phyloP scores from a whole-genome alignment of 2,888 invertebrate genomes.

The Melinaea menophilus region DNA sequence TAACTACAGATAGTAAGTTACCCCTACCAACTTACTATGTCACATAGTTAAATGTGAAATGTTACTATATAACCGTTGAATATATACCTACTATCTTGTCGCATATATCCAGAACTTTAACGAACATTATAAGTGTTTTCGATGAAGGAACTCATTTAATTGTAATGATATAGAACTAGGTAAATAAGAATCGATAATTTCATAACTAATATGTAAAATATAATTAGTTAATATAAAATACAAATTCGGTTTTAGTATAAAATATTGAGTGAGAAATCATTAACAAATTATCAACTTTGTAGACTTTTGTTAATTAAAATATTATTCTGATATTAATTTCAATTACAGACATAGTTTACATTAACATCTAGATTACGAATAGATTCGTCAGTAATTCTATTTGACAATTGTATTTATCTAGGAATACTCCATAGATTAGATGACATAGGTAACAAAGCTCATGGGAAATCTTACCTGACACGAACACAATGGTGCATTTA shows the following conservation, averaged over 20 bases:
- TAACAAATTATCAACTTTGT: too few relatives aligned
- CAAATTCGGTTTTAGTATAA: too few relatives aligned
- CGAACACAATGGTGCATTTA: background rate
- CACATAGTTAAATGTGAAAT: background rate
- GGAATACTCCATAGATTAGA: background rate
- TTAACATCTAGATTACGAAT: too few relatives aligned
- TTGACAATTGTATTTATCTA: background rate
- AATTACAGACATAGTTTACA: too few relatives aligned
- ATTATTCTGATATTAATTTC: too few relatives aligned
- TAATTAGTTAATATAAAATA: too few relatives aligned
- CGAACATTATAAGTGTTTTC: background rate
- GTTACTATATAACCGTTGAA: background rate
- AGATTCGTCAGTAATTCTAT: background rate
- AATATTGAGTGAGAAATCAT: too few relatives aligned
- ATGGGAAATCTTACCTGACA: conserved; percentile 3
- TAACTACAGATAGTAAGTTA: background rate
- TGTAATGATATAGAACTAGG: too few relatives aligned
- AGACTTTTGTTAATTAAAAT: too few relatives aligned
- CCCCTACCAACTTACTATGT: background rate
- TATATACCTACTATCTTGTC: background rate
- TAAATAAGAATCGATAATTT: too few relatives aligned
- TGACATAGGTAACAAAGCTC: background rate
- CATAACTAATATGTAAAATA: too few relatives aligned
- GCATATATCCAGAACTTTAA: background rate
- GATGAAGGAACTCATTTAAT: too few relatives aligned